A percentile compares a stretch with the other conserved stretches of the same genome.
These are phyloP conservation scores for Struthio camelus DNA, from an alignment of 2,113 vertebrate genomes.

Conservation along the genomic window DNA sequence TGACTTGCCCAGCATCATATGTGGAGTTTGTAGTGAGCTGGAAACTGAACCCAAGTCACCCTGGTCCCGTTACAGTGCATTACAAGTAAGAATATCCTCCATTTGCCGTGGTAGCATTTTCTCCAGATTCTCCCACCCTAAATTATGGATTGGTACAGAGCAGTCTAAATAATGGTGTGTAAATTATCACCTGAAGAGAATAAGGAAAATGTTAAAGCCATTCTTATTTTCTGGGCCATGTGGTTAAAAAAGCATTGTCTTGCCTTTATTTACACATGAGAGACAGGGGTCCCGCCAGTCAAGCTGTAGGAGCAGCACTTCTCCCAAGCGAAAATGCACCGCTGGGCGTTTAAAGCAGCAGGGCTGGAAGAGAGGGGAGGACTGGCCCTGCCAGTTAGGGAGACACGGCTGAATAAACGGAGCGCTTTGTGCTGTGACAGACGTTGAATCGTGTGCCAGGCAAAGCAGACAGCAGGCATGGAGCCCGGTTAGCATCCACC, in stretches of 20 bases:
- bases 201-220: not conserved
- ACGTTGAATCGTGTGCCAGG: constrained; percentile 4
- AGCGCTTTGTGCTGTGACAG: not conserved
- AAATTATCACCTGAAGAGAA: not conserved
- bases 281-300: not conserved
- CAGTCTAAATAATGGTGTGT: not conserved
- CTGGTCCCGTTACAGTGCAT: not conserved
- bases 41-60: not conserved
- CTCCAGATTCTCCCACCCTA: not conserved
- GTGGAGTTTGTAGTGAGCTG: not conserved
- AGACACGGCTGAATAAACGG: not conserved
- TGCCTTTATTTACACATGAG: not conserved
- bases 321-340: not conserved
- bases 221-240: not conserved
- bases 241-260: not conserved
- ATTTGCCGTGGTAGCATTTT: not conserved
- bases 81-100: not conserved
- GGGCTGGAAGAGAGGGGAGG: not conserved
- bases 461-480: not conserved
- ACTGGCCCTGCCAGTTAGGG: not conserved
- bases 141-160: not conserved
- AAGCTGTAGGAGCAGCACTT: not conserved
- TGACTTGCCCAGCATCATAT: not conserved
- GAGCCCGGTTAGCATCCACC: not conserved
- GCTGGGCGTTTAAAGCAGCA: not conserved